Evolutionary conservation across 2,888 invertebrate genomes (phyloP), one percentile per base, ranked within the genome.

Genomic region (Caenorhabditis doughertyi): DNA sequence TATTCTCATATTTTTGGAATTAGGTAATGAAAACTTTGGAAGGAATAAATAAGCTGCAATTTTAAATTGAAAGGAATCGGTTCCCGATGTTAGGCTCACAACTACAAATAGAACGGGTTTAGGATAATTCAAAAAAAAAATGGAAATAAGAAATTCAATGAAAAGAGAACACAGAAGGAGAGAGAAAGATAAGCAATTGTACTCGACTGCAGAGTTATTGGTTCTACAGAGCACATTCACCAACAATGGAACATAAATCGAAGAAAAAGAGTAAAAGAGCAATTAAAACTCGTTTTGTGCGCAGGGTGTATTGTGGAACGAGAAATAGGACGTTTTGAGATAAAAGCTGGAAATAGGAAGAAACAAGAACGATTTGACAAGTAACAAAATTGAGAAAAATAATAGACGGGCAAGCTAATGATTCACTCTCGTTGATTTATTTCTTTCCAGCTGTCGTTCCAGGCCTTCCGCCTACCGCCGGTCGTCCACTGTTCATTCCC

Each of bases 401-500:
- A 23, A 13, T 3, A 44, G 23, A 51, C 16, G 39, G 62, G 51
- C 27, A 27, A 21, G 18, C n/a, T n/a, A 7, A 13, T 72, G 18
- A 32, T 49, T 47, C 16, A n/a, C n/a, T 25, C 23, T 27, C 27
- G 11, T 49, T 25, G n/a, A n/a, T 71, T 81, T 72, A 79, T 51
- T 82, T 79, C 64, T 82, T 82, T 49, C 79, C 79, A 53, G 79
- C 82, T 8, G 72, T 65, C 27, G 82, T 79, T 82, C 82, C 82
- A n/a, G 77, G 82, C 49, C 82, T 27, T 44, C 76, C 79, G 53
- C 81, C 60, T 39, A 81, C 79, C 76, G 88, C 87, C 25, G 91
- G 92, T 18, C 92, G 85, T 35, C 92, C 92, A 49, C 89, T 89
- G 87, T 92, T 92, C 84, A 93, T 87, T 55, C 93, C 92, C 60